A percentile compares a stretch with the other conserved stretches of the same genome.
These are phyloP conservation scores for Pao palembangensis DNA, from an alignment of 2,113 vertebrate species.

Conservation along the genomic window DNA sequence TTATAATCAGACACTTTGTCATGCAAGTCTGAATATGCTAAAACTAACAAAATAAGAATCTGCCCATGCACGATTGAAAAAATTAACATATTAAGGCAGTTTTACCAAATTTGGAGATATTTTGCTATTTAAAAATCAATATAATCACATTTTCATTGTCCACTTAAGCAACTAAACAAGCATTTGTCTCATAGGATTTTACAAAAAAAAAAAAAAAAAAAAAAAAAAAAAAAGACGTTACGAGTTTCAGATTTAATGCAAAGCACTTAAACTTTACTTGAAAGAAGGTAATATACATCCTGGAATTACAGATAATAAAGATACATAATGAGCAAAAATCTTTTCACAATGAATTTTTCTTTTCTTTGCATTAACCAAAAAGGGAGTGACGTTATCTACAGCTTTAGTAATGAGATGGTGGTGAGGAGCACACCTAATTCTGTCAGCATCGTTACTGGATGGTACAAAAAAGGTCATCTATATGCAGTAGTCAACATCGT, in stretches of 20 bases:
- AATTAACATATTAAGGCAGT: too few species aligned
- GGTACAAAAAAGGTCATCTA: conserved; percentile 64
- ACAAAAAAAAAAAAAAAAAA: conserved; percentile 34
- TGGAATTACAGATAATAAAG: conserved; percentile 81
- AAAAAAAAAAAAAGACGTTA: too few species aligned
- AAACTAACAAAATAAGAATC: too few species aligned
- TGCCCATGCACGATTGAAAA: too few species aligned
- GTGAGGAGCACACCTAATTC: conserved; percentile 70
- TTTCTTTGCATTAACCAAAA: conserved; percentile 67
- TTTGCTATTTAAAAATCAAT: too few species aligned
- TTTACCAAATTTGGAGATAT: too few species aligned
- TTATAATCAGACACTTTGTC: too few species aligned
- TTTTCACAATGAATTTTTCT: conserved; percentile 78
- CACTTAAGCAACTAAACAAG: too few species aligned
- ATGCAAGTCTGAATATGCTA: too few species aligned
- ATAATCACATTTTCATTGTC: too few species aligned
- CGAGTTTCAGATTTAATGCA: conserved; percentile 71
- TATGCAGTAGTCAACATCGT: conserved; percentile 73
- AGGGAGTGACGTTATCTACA: conserved; percentile 72
- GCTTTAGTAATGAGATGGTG: conserved; percentile 71
- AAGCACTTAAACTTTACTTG: conserved; percentile 81
- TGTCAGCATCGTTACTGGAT: conserved; percentile 68
- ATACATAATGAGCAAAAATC: conserved; percentile 79
- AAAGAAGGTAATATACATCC: conserved; percentile 83
- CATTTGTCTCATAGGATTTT: background rate